Evolutionary conservation across 2,797 vertebrate genomes (phyloP), one percentile per base, ranked within the genome.

Genomic region (Harpagifer antarcticus): DNA sequence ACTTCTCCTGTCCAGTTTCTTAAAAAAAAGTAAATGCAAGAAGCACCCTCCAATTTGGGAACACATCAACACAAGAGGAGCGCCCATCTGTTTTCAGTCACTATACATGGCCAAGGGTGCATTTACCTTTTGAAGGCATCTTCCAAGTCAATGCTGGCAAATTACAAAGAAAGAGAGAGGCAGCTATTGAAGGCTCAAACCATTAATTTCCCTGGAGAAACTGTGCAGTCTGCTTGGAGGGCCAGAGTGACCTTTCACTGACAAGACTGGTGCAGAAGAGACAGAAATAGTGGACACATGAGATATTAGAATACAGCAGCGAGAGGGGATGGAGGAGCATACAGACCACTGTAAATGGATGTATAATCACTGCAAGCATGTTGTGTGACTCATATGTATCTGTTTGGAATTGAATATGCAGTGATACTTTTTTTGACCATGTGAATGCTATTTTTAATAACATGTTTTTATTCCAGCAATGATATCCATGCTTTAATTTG

Each of bases 161-260:
- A 92, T 93, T 91, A 90, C 89, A 44, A 86, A 56, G 84, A 80
- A 84, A 78, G 79, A 83, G 80, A 82, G 85, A 88, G 82, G 78
- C 87, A 81, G 89, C 86, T 77, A 89, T 88, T 74, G 89, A 85
- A 90, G 91, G 88, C 89, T 91, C 82, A 83, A 88, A 86, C 90
- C 93, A 94, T 95, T 95, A 93, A 95, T 95, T 95, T 95, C 92
- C 92, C 92, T 68, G 72, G 91, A 94, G 92, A 78, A 92, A 88
- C 89, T 81, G 82, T 82, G 73, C 85, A 78, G 90, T 89, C 81
- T 78, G 83, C 90, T 92, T 83, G 72, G 85, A 92, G 86, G 88
- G 92, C 86, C 79, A 82, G 88, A 86, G 80, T 95, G 93, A 96
- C 95, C 94, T 96, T 95, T 95, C 82, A 7, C 86, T 90, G 91